Conservation (phyloP, 2,797 vertebrate genomes). For the Neosilurus hyrtlii region DNA sequence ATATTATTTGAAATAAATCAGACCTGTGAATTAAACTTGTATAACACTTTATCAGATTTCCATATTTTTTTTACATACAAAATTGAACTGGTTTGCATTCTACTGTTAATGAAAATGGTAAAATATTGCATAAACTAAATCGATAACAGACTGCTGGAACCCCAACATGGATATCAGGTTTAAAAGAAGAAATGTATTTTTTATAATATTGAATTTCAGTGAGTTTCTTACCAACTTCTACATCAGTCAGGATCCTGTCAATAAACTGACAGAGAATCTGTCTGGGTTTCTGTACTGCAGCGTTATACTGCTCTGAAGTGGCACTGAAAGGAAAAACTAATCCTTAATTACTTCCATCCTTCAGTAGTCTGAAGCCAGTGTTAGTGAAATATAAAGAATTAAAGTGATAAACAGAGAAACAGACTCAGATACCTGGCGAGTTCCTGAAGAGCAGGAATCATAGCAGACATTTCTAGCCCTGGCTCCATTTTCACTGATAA, state of each 20-base stretch:
- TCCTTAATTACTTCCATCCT: too few species aligned
- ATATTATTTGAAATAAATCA: too few species aligned
- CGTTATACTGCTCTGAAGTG: conserved; percentile 82
- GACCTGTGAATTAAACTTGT: too few species aligned
- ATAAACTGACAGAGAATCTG: conserved; percentile 98
- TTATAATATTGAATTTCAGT: background rate
- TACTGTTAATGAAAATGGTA: background rate
- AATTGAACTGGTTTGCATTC: too few species aligned
- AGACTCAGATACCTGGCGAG: conserved; percentile 78
- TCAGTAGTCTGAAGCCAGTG: background rate
- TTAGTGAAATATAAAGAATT: background rate
- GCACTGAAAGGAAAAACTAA: conserved; percentile 70
- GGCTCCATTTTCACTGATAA: conserved; percentile 74
- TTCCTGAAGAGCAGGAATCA: conserved; percentile 94
- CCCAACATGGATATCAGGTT: background rate
- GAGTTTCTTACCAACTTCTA: conserved; percentile 85
- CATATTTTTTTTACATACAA: too few species aligned
- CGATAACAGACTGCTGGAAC: background rate
- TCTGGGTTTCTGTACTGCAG: conserved; percentile 89
- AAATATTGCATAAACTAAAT: background rate
- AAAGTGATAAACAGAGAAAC: background rate
- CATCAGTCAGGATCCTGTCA: conserved; percentile 93
- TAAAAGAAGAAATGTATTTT: background rate
- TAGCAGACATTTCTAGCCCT: conserved; percentile 90
- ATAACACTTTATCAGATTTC: too few species aligned